phyloP scores from a whole-genome alignment of 2,888 invertebrate genomes.

The Brachynemurus nebulosus region DNA sequence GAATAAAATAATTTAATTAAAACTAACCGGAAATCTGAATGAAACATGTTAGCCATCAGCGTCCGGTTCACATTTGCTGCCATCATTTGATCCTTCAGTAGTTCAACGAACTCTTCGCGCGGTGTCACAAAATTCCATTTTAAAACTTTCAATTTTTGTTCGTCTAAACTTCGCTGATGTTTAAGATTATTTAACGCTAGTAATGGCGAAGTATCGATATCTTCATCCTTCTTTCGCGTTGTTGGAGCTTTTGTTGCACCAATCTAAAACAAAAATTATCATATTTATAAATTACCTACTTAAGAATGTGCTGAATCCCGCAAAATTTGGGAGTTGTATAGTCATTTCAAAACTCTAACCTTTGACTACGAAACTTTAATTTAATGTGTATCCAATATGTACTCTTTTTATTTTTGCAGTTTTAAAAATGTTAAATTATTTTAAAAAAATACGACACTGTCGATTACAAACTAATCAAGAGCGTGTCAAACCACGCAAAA shows the following conservation, averaged over 20 bases:
- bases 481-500: too few species aligned
- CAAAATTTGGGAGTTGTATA: too few species aligned
- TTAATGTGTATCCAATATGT: too few species aligned
- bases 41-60: slow-evolving; percentile 84
- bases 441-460: too few species aligned
- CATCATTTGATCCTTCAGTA: slow-evolving; percentile 81
- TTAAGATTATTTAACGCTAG: slow-evolving; percentile 75
- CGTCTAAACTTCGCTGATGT: slow-evolving; percentile 85
- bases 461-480: too few species aligned
- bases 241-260: slow-evolving; percentile 25
- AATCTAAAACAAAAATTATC: neutral
- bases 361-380: too few species aligned
- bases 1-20: neutral
- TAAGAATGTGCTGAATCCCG: too few species aligned
- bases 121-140: slow-evolving; percentile 95
- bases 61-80: slow-evolving; percentile 77
- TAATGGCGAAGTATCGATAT: slow-evolving; percentile 65
- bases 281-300: neutral
- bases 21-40: slow-evolving; percentile 68
- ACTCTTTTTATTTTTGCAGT: too few species aligned
- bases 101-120: slow-evolving; percentile 84
- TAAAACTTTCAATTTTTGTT: slow-evolving; percentile 80
- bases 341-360: too few species aligned
- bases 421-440: too few species aligned
- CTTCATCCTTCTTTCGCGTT: slow-evolving; percentile 68